These are phyloP conservation scores for Notolabrus celidotus DNA, from an alignment of 2,797 vertebrate genomes.

Conservation along the genomic window DNA sequence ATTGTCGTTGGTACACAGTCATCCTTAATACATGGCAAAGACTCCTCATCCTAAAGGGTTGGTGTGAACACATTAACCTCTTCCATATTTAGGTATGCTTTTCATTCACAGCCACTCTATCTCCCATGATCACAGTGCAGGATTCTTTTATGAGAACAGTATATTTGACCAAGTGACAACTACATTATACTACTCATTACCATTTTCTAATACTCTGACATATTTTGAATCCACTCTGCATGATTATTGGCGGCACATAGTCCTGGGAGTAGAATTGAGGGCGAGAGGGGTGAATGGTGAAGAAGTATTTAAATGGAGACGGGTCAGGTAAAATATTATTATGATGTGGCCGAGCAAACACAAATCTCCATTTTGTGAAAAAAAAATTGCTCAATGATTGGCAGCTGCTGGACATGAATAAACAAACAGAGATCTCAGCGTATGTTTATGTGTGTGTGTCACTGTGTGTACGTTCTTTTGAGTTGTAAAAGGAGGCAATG, in stretches of 20 bases:
- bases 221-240: constrained; percentile 25
- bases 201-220: constrained; percentile 22
- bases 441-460: constrained; percentile 39
- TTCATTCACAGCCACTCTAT: constrained; percentile 20
- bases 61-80: background rate
- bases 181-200: constrained; percentile 22
- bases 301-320: constrained; percentile 37
- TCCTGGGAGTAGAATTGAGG: constrained; percentile 15
- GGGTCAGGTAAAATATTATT: constrained; percentile 66
- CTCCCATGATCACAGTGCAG: constrained; percentile 21
- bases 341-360: constrained; percentile 59
- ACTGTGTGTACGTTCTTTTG: constrained; percentile 18
- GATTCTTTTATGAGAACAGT: constrained; percentile 13
- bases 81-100: constrained; percentile 8
- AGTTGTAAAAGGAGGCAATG: constrained; percentile 37
- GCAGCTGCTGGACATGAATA: constrained; percentile 68
- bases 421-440: constrained; percentile 68
- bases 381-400: constrained; percentile 66
- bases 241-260: constrained; percentile 22
- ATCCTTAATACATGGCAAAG: background rate
- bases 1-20: background rate
- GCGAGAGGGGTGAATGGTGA: constrained; percentile 27
- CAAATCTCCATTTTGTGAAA: constrained; percentile 38
- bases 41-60: background rate
- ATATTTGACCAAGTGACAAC: constrained; percentile 19